Evolutionary conservation across 2,888 invertebrate genomes (phyloP).

Genomic region (Emmelina monodactyla): DNA sequence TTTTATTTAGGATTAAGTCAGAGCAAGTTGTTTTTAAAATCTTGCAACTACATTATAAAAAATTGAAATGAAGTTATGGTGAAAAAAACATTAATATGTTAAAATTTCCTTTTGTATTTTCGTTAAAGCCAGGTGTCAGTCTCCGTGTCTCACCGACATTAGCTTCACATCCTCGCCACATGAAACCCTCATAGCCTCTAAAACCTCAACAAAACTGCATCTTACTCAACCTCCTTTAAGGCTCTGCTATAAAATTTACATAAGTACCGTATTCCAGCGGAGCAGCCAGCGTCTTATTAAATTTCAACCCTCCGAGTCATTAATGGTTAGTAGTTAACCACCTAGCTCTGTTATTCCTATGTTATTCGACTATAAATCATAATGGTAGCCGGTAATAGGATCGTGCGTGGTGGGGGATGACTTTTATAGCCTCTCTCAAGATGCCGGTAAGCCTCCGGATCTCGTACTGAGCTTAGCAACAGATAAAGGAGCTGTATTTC

Average conservation of each 20-base stretch:
- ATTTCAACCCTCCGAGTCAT: constrained; percentile 63
- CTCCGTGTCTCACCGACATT: too few relatives aligned
- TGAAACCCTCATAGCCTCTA: too few relatives aligned
- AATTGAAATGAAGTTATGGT: too few relatives aligned
- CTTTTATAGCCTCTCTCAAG: constrained; percentile 52
- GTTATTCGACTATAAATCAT: constrained; percentile 57
- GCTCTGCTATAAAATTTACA: constrained; percentile 64
- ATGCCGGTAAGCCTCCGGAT: constrained; percentile 38
- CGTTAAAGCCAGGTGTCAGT: too few relatives aligned
- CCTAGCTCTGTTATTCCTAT: constrained; percentile 49
- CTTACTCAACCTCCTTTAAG: constrained; percentile 19
- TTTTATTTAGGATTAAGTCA: too few relatives aligned
- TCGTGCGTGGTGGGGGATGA: constrained; percentile 25
- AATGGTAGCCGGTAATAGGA: constrained; percentile 35
- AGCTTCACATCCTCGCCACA: too few relatives aligned
- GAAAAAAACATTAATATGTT: too few relatives aligned
- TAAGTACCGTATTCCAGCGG: constrained; percentile 57
- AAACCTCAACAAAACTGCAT: constrained; percentile 1
- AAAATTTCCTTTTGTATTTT: too few relatives aligned
- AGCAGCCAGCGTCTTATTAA: constrained; percentile 58
- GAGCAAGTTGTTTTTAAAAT: too few relatives aligned
- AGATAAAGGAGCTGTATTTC: too few relatives aligned
- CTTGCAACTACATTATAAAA: too few relatives aligned
- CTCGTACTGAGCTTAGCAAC: too few relatives aligned
- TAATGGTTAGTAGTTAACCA: constrained; percentile 63